Evolutionary conservation across 2,113 vertebrate genomes (phyloP).

Genomic region (Cettia cetti): DNA sequence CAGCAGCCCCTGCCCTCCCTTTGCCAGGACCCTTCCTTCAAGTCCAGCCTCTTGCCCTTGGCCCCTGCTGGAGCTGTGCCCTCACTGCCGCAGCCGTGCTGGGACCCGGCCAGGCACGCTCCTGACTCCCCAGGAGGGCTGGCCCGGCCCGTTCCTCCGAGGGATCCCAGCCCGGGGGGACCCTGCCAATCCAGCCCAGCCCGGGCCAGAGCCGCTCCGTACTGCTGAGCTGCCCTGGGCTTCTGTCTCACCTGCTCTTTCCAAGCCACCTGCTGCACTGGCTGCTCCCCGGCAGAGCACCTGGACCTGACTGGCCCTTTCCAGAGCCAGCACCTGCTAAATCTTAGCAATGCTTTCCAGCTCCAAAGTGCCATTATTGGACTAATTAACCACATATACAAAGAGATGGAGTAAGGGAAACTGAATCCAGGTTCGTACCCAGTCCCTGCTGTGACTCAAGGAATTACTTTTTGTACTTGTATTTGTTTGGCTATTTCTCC

Average conservation of each 20-base stretch:
- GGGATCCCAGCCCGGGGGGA: neutral
- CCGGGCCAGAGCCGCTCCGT: accelerated
- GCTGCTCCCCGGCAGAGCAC: accelerated
- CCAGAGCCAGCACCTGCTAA: neutral
- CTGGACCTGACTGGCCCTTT: neutral
- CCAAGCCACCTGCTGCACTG: neutral
- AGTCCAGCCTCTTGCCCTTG: neutral
- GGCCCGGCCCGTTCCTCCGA: accelerated
- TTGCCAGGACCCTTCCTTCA: neutral
- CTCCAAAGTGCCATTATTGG: neutral
- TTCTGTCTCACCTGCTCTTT: neutral
- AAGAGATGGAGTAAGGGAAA: neutral
- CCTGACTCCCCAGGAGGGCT: neutral
- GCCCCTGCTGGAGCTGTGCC: neutral
- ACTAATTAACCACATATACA: neutral
- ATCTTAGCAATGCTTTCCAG: neutral
- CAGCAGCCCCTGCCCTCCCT: neutral
- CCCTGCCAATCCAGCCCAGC: neutral
- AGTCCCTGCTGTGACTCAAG: neutral
- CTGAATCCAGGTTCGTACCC: neutral
- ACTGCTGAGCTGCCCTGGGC: accelerated
- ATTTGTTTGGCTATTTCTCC: neutral
- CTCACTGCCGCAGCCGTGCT: neutral
- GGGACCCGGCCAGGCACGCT: accelerated
- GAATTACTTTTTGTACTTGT: neutral